Base-by-base conservation (phyloP, 2,888 invertebrate genomes). In the Drosophila merina region DNA sequence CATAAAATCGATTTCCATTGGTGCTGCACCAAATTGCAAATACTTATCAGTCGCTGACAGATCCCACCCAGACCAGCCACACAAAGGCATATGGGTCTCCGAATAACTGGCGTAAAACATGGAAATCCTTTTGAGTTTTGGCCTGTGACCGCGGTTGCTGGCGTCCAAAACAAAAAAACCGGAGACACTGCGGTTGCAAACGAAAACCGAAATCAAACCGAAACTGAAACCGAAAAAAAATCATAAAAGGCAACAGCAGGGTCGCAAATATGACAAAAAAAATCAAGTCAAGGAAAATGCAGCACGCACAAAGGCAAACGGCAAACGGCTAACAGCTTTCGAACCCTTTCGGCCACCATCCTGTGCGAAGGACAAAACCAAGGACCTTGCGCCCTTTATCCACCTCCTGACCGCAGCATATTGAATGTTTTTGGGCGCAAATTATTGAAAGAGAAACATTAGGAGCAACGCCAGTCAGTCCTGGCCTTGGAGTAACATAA, bases 361-460 rank as follows among this genome's bases (percentile, higher is more conserved):
- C 20, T 20, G 20, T 20, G 20, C 20, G 20, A 20, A 20, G 20
- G 20, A 20, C 20, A 20, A 20, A 20, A 20, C 20, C 20, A 20
- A 26, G 12, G 12, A 6, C 40, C 7, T 44, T 28, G 28, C 6
- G 28, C 28, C 36, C 28, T 14, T 40, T 42, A 48, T 54, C 62
- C 66, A n/a, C 20, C 20, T 36, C 47, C 54, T 33, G 36, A 38
- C 51, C 50, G 42, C 50, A 48, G 57, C 57, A 42, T 20, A 20
- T 20, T 20, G 20, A 42, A 42, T 42, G 42, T 42, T 20, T 62
- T 42, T 30, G 40, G 57, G 57, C 68, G 63, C 57, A 72, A 77
- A 86, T 83, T 80, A 86, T 79, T 79, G 75, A 79, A 79, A 80
- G 77, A 86, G 86, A 76, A 82, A 76, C 75, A 80, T 86, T 80